Conservation (phyloP, 2,888 invertebrate genomes). For the Nudaria mundana region DNA sequence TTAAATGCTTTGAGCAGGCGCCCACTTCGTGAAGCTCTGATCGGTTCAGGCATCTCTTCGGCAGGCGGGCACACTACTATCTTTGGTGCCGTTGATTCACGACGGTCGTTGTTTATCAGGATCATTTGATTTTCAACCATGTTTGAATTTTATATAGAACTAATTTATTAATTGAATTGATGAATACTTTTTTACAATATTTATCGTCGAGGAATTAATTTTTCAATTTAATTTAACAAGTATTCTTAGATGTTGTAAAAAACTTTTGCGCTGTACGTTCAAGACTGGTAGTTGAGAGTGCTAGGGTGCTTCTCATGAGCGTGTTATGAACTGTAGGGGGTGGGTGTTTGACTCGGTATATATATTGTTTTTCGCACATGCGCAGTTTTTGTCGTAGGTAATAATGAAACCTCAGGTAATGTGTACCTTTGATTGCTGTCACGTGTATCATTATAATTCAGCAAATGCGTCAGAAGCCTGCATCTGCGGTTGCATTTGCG, state of each 20-base stretch:
- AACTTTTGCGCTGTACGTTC: conserved; percentile 69
- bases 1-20: conserved; percentile 85
- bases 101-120: conserved; percentile 27
- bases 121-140: neutral
- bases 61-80: conserved; percentile 75
- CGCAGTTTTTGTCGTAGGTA: conserved; percentile 30
- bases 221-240: neutral
- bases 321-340: conserved; percentile 19
- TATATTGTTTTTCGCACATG: conserved; percentile 58
- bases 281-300: conserved; percentile 29
- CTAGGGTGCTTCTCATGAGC: conserved; percentile 16
- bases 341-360: conserved; percentile 39
- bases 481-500: too few species aligned
- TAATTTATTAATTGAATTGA: too few species aligned
- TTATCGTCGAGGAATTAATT: neutral
- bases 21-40: conserved; percentile 80
- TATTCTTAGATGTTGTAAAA: conserved; percentile 14
- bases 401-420: neutral
- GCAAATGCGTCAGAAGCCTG: too few species aligned
- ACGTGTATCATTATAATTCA: too few species aligned
- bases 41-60: conserved; percentile 79
- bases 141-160: too few species aligned
- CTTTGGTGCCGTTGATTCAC: conserved; percentile 65
- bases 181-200: too few species aligned
- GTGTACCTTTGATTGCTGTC: too few species aligned